phyloP scores from a whole-genome alignment of 2,113 vertebrate species.

The Fregata magnificens region DNA sequence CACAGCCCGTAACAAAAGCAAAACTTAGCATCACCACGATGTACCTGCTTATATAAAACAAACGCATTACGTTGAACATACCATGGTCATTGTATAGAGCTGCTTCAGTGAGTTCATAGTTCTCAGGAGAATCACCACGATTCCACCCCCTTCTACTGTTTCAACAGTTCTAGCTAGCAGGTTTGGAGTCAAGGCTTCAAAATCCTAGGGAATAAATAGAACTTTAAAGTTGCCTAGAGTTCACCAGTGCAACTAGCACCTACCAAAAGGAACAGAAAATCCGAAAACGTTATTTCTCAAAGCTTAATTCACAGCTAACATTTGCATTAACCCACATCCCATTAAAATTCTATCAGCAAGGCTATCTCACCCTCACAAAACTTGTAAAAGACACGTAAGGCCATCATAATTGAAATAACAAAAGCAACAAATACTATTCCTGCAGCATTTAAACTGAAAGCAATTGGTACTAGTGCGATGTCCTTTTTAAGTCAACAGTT shows the following conservation, averaged over 20 bases:
- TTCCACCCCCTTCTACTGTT: slow-evolving; percentile 94
- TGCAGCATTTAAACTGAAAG: neutral
- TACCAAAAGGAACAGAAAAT: neutral
- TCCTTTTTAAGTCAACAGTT: neutral
- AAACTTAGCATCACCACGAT: neutral
- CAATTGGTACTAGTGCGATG: fast-evolving
- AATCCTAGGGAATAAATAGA: slow-evolving; percentile 79
- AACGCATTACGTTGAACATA: neutral
- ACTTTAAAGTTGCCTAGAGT: neutral
- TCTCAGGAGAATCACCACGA: slow-evolving; percentile 90
- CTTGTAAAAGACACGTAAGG: fast-evolving
- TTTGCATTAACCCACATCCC: too few relatives aligned
- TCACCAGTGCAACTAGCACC: neutral
- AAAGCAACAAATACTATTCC: neutral
- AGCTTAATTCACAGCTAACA: neutral
- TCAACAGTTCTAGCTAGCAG: slow-evolving; percentile 92
- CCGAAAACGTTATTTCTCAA: neutral
- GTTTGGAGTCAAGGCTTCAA: slow-evolving; percentile 95
- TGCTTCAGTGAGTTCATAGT: slow-evolving; percentile 96
- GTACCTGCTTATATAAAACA: neutral
- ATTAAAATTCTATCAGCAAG: neutral
- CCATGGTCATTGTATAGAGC: slow-evolving; percentile 97
- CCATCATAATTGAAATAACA: neutral
- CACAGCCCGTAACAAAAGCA: neutral
- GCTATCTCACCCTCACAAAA: neutral